A percentile compares a stretch with the other conserved stretches of the same genome.
phyloP scores from a whole-genome alignment of 2,797 vertebrate species.

The Staurois parvus region DNA sequence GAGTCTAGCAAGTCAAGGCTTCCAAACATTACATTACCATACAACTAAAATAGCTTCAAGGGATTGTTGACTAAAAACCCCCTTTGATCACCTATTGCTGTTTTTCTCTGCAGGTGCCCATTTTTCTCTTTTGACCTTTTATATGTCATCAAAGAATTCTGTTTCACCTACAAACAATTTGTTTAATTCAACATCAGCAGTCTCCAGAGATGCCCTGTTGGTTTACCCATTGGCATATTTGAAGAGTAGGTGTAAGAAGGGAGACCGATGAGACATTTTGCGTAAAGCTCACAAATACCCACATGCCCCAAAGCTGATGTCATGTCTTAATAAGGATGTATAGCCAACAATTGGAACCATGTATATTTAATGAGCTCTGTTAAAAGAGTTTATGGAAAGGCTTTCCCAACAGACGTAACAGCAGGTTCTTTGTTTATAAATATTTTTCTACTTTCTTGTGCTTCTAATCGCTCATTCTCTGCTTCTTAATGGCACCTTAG shows the following conservation, averaged over 20 bases:
- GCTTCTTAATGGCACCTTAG: conserved; percentile 73
- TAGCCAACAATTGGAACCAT: conserved; percentile 71
- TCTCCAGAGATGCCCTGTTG: conserved; percentile 24
- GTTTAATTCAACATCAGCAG: conserved; percentile 1
- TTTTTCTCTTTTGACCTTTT: too few relatives aligned
- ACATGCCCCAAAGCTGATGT: conserved; percentile 64
- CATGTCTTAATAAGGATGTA: conserved; percentile 73
- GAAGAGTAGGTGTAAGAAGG: conserved; percentile 27
- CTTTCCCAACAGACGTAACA: conserved; percentile 66
- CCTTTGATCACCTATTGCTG: too few relatives aligned
- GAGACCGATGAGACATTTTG: conserved; percentile 27
- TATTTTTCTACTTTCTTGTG: conserved; percentile 70
- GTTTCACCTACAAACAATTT: conserved; percentile 9
- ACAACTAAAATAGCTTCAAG: too few relatives aligned
- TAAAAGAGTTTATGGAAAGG: conserved; percentile 75
- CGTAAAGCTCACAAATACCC: conserved; percentile 58
- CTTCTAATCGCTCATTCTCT: conserved; percentile 69
- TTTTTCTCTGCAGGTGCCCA: too few relatives aligned
- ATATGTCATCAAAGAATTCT: too few relatives aligned
- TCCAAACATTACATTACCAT: too few relatives aligned
- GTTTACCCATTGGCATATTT: conserved; percentile 33
- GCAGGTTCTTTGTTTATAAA: conserved; percentile 74
- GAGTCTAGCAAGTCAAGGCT: too few relatives aligned
- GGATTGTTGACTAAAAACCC: too few relatives aligned
- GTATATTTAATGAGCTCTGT: conserved; percentile 74